Base-by-base conservation (phyloP, 2,113 vertebrate genomes). In the Prunella himalayana region DNA sequence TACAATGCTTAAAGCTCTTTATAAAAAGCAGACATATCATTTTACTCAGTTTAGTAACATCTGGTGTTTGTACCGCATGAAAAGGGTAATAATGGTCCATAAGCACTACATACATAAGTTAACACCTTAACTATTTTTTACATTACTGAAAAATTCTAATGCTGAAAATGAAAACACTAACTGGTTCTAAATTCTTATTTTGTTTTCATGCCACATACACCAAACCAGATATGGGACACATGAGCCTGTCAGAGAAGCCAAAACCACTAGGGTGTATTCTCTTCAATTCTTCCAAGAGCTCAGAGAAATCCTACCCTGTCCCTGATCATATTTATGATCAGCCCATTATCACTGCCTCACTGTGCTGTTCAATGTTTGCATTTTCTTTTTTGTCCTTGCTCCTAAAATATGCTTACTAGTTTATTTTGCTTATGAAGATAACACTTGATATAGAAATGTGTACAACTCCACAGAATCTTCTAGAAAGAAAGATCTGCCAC, bases 191-290 rank as follows among this genome's bases (percentile, higher is more conserved):
- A 10, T 42, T 75, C 30, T 54, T 63, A 30, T 18, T 73, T 73
- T 66, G 41, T 24, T 89, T 82, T 75, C 35, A 51, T 1, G 1
- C 54, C 23, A 66, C 13, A 64, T 54, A 17, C 27, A 63, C 37
- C 21, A 79, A 71, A 68, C 15, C 27, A 75, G 39, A 60, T 0
- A 0, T 0, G 47, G 10, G 7, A 68, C 5, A 42, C 9, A 63
- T 0, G 4, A 56, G 13, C 6, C 68, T 68, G 9, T 49, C 37
- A 63, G 30, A 60, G 31, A 71, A 80, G 35, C 5, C n/a, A 90
- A 88, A 68, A 54, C 4, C 10, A 42, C 6, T 11, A 39, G 4
- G 11, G 3, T n/a, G 37, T 45, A 65, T 18, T 35, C 39, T 37
- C 28, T 41, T 31, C 31, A 68, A 10, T 18, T 82, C 24, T 60